Base-by-base conservation (phyloP, 2,797 vertebrate genomes). In the Melanotaenia pygmaea region DNA sequence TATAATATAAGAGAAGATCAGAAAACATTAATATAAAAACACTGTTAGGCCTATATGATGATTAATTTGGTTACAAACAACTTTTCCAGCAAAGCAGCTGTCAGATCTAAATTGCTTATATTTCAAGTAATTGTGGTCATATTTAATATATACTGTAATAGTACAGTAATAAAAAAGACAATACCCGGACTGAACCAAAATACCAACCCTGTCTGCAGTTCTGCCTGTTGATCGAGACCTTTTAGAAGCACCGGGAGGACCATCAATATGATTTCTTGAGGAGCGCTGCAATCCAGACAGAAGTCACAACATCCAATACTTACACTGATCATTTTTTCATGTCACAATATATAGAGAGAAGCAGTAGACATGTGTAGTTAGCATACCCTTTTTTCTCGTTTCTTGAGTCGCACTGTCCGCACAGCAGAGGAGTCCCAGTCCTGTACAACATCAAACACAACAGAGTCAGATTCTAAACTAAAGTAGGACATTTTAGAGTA, bases 391-490 rank as follows among this genome's bases (percentile, higher is more conserved):
- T 99, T 99, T 88, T 97, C 94, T 79, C 97, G 94, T 82, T 96
- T 99, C 89, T 97, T 97, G 74, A 99, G 94, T 34, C 94, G 95
- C 72, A 96, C 94, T 35, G 94, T 95, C 91, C 94, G 96, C 81
- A 97, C 92, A 60, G 91, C 70, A 45, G 98, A 96, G 30, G 97
- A 96, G 89, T 99, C 97, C 97, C 97, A 99, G 71, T 98, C 98
- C 98, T 99, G 89, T 50, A 68, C 67, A 10, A 70, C 22, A 63
- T 37, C 24, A 30, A 67, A 22, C 32, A 62, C 22, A 59, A 37
- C 45, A 62, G 0, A 67, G 54, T 64, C 16, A 71, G 34, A 59
- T 53, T 53, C 10, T 67, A 40, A 61, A 56, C 56, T 9, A 59
- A 32, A 24, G 50, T 4, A 51, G 9, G 0, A 4, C 0, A 1